These are phyloP conservation scores for Microhierax caerulescens DNA, from an alignment of 2,797 vertebrate species.

Conservation along the genomic window DNA sequence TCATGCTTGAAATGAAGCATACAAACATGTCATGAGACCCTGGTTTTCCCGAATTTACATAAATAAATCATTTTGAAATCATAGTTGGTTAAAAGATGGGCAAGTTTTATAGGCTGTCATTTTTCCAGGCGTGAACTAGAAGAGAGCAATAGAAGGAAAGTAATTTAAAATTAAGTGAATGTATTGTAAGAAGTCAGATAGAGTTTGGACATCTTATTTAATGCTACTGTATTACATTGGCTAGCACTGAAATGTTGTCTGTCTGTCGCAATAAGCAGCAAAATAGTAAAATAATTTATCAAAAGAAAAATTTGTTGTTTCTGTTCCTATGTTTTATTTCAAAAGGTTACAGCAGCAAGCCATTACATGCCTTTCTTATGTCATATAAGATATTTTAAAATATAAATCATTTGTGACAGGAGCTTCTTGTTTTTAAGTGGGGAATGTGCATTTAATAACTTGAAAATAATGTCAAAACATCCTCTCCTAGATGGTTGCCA, in stretches of 20 bases:
- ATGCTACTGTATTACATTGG: background rate
- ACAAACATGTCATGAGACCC: background rate
- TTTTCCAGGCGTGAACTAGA: background rate
- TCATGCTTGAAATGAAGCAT: background rate
- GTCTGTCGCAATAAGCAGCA: background rate
- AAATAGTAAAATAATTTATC: background rate
- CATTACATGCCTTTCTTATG: conserved; percentile 45
- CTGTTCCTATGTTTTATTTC: conserved; percentile 21
- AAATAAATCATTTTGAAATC: conserved; percentile 21
- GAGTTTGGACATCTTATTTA: background rate
- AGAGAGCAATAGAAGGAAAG: background rate
- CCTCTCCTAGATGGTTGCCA: conserved; percentile 19
- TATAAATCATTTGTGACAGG: conserved; percentile 67
- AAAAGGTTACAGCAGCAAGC: conserved; percentile 16
- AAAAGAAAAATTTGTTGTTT: background rate
- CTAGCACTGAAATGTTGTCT: background rate
- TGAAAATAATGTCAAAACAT: conserved; percentile 60
- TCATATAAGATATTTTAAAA: conserved; percentile 35
- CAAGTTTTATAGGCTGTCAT: background rate
- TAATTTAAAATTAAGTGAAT: background rate
- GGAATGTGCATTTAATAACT: conserved; percentile 69
- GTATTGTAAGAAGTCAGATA: background rate
- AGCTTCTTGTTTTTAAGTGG: conserved; percentile 67
- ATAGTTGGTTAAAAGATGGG: background rate
- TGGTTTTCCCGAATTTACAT: background rate